Conservation (phyloP, 2,797 vertebrate genomes). For the Meriones psammophilus region DNA sequence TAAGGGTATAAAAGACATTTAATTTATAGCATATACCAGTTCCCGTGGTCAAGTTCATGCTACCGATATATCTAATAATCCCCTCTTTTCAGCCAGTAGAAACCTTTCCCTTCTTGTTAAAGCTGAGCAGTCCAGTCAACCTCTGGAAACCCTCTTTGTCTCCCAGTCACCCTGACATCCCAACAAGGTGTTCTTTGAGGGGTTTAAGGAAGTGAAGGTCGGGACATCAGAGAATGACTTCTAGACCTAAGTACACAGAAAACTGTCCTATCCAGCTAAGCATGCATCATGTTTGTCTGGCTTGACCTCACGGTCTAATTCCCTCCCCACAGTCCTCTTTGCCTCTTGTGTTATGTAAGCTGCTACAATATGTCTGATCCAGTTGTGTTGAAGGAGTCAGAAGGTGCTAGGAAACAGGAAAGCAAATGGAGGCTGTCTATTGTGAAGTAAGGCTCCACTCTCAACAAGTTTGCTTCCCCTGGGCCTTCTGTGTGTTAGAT, state of each 20-base stretch:
- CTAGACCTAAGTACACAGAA: background rate
- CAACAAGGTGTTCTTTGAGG: background rate
- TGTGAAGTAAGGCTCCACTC: background rate
- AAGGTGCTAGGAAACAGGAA: constrained; percentile 24
- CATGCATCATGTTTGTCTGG: background rate
- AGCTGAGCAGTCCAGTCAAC: fast-evolving
- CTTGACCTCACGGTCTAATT: background rate
- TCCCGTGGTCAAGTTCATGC: constrained; percentile 22
- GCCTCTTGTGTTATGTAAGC: background rate
- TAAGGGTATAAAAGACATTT: background rate
- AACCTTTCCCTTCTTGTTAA: background rate
- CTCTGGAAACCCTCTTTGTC: background rate
- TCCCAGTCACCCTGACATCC: background rate
- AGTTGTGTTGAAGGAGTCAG: constrained; percentile 18
- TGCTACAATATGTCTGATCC: background rate
- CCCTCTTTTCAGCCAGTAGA: background rate
- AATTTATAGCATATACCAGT: background rate
- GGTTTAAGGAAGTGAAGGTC: background rate
- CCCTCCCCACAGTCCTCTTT: background rate
- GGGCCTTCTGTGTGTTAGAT: background rate
- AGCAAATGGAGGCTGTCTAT: background rate
- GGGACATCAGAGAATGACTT: background rate
- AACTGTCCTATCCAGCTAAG: background rate
- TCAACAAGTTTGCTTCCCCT: background rate
- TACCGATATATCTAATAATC: background rate